These are phyloP conservation scores for Nestor notabilis DNA, from an alignment of 2,113 vertebrate species.

Conservation along the genomic window DNA sequence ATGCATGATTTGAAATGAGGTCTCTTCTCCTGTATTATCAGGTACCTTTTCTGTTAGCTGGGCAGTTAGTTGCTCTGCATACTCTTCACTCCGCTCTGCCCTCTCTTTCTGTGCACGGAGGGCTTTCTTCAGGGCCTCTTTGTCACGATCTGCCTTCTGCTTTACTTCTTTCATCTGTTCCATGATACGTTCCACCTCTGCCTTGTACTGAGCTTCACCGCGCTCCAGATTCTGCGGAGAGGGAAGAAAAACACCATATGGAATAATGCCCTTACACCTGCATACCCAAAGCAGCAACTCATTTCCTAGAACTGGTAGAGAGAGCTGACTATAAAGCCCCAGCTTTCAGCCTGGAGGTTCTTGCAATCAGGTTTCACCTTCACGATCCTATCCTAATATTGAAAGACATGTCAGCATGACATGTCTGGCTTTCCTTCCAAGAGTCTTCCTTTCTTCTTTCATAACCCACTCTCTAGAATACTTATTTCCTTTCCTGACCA, in stretches of 20 bases:
- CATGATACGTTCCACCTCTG: constrained; percentile 75
- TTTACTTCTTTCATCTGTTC: constrained; percentile 80
- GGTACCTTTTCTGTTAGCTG: constrained; percentile 87
- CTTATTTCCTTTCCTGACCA: not conserved
- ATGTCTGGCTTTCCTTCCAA: not conserved
- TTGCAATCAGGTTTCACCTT: not conserved
- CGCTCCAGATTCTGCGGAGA: constrained; percentile 82
- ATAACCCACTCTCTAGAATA: not conserved
- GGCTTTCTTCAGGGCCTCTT: constrained; percentile 87
- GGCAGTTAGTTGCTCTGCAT: constrained; percentile 74
- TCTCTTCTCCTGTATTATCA: not conserved
- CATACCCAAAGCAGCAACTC: not conserved
- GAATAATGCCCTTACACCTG: not conserved
- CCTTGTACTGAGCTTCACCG: constrained; percentile 78
- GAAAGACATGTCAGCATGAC: not conserved
- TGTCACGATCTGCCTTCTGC: constrained; percentile 77
- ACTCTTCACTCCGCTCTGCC: constrained; percentile 83
- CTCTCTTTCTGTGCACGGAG: constrained; percentile 84
- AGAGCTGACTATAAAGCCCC: not conserved
- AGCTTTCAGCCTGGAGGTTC: not conserved
- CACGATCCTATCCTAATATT: not conserved
- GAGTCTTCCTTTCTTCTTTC: not conserved
- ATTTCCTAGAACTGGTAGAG: not conserved
- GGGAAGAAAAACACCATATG: not conserved
- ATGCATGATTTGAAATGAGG: not conserved